Base-by-base conservation (phyloP, 2,888 invertebrate genomes). In the Caradrina kadenii region DNA sequence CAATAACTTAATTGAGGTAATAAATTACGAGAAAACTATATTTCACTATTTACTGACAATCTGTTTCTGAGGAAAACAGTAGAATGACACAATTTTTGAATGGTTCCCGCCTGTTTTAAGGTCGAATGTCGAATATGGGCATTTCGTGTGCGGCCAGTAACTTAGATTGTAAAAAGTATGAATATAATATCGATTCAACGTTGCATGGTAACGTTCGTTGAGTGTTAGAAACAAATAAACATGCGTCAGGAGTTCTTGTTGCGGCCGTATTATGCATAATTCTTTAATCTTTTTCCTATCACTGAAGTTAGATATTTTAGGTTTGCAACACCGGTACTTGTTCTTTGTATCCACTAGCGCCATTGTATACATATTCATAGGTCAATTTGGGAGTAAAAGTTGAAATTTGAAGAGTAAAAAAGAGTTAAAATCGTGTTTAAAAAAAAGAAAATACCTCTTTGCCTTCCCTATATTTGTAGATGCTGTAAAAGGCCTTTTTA, bases 1-100 rank as follows among this genome's bases (percentile, higher is more conserved):
- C 22, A 59, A 21, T 26, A 54, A 68, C 35, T 70, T 70, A 80
- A 75, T 52, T 69, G 22, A 63, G 8, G 52, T 60, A 63, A 61
- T 26, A 63, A 64, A 69, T 58, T 26, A 72, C 1, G 19, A 65
- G 31, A 64, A 73, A 54, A 63, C 45, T 26, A n/a, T 69, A 65
- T 63, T 73, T 59, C 45, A 64, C 31, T 60, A 55, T 64, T 48
- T 56, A 49, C 60, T 76, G 70, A 68, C 73, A 73, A 54, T 52
- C 52, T 52, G 74, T 52, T 58, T 62, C 64, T 58, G 17, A 72
- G 61, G 71, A 75, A 76, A 82, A 86, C 81, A 82, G 79, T 62
- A 65, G 81, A 82, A 61, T 74, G 69, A 75, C 63, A 68, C 17
- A 1, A 55, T 21, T 61, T 78, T 64, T 50, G 1, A 62, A 65